Evolutionary conservation across 2,797 vertebrate genomes (phyloP).

Genomic region (Pseudochirops cupreus): DNA sequence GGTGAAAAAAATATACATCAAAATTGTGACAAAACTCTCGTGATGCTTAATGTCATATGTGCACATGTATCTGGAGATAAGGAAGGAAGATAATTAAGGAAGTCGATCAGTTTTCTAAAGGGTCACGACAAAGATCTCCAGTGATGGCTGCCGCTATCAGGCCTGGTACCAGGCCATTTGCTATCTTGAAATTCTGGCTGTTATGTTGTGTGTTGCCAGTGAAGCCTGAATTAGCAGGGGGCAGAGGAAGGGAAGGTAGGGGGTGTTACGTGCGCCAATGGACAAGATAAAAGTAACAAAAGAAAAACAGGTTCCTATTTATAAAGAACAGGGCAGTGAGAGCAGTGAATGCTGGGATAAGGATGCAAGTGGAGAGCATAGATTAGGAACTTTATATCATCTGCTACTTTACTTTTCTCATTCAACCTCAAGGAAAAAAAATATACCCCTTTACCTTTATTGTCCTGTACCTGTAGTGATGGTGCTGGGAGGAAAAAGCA

Average conservation of each 20-base stretch:
- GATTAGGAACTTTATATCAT: neutral
- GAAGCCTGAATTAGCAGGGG: neutral
- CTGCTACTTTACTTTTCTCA: neutral
- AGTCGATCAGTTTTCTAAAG: neutral
- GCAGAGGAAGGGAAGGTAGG: neutral
- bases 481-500: neutral
- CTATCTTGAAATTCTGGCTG: neutral
- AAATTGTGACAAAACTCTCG: neutral
- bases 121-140: neutral
- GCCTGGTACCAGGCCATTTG: neutral
- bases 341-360: neutral
- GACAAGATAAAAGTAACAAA: neutral
- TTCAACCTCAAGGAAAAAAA: neutral
- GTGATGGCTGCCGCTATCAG: neutral
- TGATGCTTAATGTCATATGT: neutral
- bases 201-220: neutral
- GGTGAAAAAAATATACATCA: neutral
- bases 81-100: neutral
- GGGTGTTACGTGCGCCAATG: neutral
- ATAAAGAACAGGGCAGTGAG: neutral
- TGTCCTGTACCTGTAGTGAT: neutral
- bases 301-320: neutral
- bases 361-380: neutral
- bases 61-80: neutral
- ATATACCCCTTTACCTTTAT: neutral